A percentile compares a stretch with the other conserved stretches of the same genome.
Conservation (phyloP, 2,797 vertebrate genomes). For the Manis javanica region DNA sequence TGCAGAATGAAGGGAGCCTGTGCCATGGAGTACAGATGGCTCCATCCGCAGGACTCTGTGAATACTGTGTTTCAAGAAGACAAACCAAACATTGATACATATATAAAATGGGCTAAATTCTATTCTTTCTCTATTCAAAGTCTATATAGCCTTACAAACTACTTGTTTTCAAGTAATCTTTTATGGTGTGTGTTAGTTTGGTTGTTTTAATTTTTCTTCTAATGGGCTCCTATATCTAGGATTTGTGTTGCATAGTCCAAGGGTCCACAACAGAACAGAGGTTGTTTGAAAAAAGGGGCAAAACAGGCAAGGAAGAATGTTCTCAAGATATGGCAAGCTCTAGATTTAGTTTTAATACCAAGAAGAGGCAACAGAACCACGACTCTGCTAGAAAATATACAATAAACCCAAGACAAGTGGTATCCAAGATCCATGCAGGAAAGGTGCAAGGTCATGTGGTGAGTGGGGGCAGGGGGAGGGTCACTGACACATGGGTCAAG, state of each 20-base stretch:
- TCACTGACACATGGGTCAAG: background rate
- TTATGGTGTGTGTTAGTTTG: background rate
- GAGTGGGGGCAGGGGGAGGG: background rate
- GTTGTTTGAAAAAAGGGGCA: background rate
- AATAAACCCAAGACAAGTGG: background rate
- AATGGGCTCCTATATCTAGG: background rate
- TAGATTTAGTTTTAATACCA: background rate
- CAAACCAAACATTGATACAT: background rate
- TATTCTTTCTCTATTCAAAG: background rate
- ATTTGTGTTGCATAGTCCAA: background rate
- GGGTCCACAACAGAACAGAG: background rate
- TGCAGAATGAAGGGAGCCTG: background rate
- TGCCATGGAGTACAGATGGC: background rate
- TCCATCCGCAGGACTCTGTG: background rate
- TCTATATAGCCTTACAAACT: background rate
- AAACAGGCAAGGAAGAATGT: background rate
- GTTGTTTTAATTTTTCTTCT: background rate
- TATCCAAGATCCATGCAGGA: background rate
- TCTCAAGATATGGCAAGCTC: background rate
- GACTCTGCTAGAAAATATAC: background rate
- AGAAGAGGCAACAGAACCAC: background rate
- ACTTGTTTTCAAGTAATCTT: background rate
- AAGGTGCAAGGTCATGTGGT: background rate
- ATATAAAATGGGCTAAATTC: background rate
- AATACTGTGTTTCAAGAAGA: background rate